Conservation (phyloP, 2,797 vertebrate species). For the Galago senegalensis region DNA sequence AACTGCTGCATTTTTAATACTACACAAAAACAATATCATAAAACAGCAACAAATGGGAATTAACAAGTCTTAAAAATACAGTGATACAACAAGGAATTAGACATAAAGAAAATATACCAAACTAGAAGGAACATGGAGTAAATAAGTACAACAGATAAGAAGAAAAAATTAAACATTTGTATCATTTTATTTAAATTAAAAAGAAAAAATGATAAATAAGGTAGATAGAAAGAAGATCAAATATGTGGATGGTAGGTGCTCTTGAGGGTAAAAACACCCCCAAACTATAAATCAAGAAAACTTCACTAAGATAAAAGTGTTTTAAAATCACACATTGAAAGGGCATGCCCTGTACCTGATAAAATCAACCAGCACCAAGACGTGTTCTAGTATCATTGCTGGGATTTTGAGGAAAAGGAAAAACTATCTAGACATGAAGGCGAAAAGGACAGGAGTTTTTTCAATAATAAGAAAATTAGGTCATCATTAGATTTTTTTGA, state of each 20-base stretch:
- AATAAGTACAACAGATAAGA: not conserved
- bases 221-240: constrained; percentile 23
- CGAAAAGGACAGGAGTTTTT: not conserved
- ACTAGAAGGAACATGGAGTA: not conserved
- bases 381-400: constrained; percentile 23
- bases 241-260: not conserved
- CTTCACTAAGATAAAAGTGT: not conserved
- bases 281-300: constrained; percentile 27
- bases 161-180: not conserved
- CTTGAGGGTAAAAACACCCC: not conserved
- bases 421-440: not conserved
- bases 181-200: not conserved
- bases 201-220: not conserved
- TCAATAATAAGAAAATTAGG: constrained; percentile 33
- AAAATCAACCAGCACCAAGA: constrained; percentile 4
- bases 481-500: constrained; percentile 39
- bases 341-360: not conserved
- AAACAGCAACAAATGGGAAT: constrained; percentile 36
- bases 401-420: constrained; percentile 28
- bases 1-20: not conserved
- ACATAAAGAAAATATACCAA: constrained; percentile 12
- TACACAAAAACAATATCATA: not conserved
- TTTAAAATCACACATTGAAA: not conserved
- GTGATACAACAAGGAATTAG: constrained; percentile 1
- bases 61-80: constrained; percentile 17